These are phyloP conservation scores for Rhyacophila evoluta DNA, from an alignment of 2,888 invertebrate genomes.

Conservation along the genomic window DNA sequence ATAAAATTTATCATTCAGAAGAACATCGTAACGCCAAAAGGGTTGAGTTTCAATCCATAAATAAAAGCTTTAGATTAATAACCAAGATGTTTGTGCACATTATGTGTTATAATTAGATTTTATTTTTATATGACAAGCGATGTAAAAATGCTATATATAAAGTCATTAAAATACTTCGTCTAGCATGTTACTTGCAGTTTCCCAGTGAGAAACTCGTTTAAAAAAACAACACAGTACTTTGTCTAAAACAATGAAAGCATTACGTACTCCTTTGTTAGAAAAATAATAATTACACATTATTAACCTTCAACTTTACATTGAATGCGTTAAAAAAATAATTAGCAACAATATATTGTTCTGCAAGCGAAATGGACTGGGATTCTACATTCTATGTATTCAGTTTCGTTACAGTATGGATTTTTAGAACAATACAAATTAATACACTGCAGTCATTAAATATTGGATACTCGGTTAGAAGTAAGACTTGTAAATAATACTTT, in stretches of 20 bases:
- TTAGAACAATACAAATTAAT: too few relatives aligned
- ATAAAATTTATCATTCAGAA: too few relatives aligned
- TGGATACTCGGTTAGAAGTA: too few relatives aligned
- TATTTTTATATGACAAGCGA: too few relatives aligned
- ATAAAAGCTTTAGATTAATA: too few relatives aligned
- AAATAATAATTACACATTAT: not conserved
- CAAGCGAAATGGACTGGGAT: not conserved
- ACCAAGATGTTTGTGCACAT: too few relatives aligned
- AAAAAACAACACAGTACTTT: not conserved
- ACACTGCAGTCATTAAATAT: too few relatives aligned
- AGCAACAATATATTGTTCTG: not conserved
- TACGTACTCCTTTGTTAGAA: not conserved
- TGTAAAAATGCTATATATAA: not conserved
- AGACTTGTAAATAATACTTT: too few relatives aligned
- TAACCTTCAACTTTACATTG: slow-evolving; percentile 20
- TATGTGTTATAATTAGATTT: too few relatives aligned
- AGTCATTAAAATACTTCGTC: not conserved
- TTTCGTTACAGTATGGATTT: too few relatives aligned
- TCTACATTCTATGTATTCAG: not conserved
- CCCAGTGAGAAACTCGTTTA: not conserved
- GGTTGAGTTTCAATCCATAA: too few relatives aligned
- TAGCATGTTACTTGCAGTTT: not conserved
- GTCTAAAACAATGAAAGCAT: not conserved
- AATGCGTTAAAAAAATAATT: not conserved
- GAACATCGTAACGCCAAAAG: too few relatives aligned